These are phyloP conservation scores for Calidris pugnax DNA, from an alignment of 2,113 vertebrate species.

Conservation along the genomic window DNA sequence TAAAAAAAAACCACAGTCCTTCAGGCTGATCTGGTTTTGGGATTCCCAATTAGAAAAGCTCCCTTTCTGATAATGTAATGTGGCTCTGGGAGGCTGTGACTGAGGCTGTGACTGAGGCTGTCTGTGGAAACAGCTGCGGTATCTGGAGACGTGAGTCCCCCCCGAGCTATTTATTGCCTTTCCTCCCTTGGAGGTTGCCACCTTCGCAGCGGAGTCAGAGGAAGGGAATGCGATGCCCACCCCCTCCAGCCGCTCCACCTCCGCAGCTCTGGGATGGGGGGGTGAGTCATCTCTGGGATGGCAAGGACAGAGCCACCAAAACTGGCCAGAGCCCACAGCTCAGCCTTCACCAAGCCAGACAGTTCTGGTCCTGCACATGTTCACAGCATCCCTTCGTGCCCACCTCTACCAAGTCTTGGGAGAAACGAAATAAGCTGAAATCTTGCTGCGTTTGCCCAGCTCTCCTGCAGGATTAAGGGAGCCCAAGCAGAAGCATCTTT, in stretches of 20 bases:
- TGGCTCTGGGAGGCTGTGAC: background rate
- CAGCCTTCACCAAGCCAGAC: background rate
- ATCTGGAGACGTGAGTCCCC: background rate
- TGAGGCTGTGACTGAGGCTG: background rate
- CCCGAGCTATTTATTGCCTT: background rate
- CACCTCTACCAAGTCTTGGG: background rate
- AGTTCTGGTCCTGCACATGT: fast-evolving
- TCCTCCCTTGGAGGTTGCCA: background rate
- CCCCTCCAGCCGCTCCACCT: background rate
- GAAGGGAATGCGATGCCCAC: background rate
- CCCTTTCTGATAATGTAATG: background rate
- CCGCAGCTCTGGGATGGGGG: background rate
- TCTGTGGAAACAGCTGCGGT: background rate
- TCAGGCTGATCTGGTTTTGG: background rate
- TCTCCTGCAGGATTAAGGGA: background rate
- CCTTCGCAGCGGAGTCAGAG: background rate
- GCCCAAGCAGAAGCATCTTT: background rate
- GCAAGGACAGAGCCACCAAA: background rate
- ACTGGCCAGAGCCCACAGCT: background rate
- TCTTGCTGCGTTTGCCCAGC: background rate
- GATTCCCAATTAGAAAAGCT: background rate
- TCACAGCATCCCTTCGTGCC: background rate
- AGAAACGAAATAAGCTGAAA: background rate
- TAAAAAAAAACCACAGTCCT: background rate
- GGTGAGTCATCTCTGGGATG: background rate